phyloP scores from a whole-genome alignment of 53 echinoderm and acorn worm species.

The Crossaster papposus region DNA sequence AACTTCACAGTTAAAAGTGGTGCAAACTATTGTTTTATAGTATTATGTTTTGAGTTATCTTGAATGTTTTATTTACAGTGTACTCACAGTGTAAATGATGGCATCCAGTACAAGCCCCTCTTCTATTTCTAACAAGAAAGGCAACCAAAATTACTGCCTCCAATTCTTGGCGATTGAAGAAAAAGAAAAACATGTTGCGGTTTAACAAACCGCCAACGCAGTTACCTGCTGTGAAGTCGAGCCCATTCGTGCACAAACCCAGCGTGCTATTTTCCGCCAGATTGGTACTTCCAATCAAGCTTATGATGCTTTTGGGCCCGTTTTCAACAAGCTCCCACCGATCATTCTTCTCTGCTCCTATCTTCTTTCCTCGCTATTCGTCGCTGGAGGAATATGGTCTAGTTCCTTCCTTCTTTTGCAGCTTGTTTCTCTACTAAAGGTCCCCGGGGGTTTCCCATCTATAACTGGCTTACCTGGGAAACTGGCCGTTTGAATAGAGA shows the following conservation, averaged over 20 bases:
- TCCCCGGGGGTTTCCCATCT: neutral
- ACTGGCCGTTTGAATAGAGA: slow-evolving; percentile 20
- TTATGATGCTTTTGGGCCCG: slow-evolving; percentile 14
- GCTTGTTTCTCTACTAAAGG: neutral
- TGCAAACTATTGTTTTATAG: no score
- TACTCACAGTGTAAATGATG: neutral
- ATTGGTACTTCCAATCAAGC: slow-evolving; percentile 49
- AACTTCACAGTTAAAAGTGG: neutral
- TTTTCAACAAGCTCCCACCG: slow-evolving; percentile 10
- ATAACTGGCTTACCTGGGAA: slow-evolving; percentile 50
- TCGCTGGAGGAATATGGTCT: neutral
- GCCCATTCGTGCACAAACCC: slow-evolving; percentile 39
- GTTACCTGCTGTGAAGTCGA: slow-evolving; percentile 37
- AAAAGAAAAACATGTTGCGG: slow-evolving; percentile 17
- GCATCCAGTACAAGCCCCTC: neutral
- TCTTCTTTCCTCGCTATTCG: slow-evolving; percentile 7
- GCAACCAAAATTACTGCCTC: neutral
- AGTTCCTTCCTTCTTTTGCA: slow-evolving; percentile 11
- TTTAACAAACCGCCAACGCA: slow-evolving; percentile 1
- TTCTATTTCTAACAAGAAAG: neutral
- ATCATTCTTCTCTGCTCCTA: neutral
- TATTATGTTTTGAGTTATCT: no score
- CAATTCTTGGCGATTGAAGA: slow-evolving; percentile 18
- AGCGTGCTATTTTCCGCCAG: slow-evolving; percentile 54
- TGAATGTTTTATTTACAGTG: neutral